Evolutionary conservation across 2,888 invertebrate genomes (phyloP), one percentile per base, ranked within the genome.

Genomic region (Andrena bicolor): DNA sequence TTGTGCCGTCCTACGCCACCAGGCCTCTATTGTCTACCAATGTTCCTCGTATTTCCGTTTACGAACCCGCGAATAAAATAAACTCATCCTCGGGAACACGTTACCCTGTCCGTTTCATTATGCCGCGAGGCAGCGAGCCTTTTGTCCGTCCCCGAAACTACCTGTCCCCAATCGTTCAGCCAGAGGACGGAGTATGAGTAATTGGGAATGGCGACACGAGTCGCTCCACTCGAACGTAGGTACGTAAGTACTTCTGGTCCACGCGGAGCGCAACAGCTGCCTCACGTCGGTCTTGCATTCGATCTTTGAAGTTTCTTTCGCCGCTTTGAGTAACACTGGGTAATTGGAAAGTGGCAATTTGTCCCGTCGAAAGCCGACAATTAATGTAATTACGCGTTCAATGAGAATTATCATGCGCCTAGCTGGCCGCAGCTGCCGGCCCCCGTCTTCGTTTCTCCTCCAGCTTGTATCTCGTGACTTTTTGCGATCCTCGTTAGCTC

Each of bases 301-400:
- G 32, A 20, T 8, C 20, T 32, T n/a, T n/a, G 2, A 61, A 32
- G 10, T 35, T 35, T 32, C 32, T 61, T 32, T n/a, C 20, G 20
- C 20, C 61, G 3, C 2, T 10, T 32, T 0, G 8, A 28, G 60
- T 58, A 51, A 60, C 63, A 53, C 64, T 58, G 78, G 49, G 35
- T 70, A 30, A 80, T 79, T 86, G 85, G 81, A 85, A 82, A 82
- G 79, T 84, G 64, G 85, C 86, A 88, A 90, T 90, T 89, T 89
- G 89, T 87, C 82, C 73, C 80, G 51, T 71, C 82, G 82, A 80
- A 80, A 76, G 77, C 84, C 86, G 83, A 88, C 91, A 87, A 91
- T 91, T 91, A 90, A 89, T 89, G 80, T 91, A 91, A 90, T 91
- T 88, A 86, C 86, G 82, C 83, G 83, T 86, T 85, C 85, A 86